Conservation (phyloP, 2,888 invertebrate genomes). For the Epinotia bilunana region DNA sequence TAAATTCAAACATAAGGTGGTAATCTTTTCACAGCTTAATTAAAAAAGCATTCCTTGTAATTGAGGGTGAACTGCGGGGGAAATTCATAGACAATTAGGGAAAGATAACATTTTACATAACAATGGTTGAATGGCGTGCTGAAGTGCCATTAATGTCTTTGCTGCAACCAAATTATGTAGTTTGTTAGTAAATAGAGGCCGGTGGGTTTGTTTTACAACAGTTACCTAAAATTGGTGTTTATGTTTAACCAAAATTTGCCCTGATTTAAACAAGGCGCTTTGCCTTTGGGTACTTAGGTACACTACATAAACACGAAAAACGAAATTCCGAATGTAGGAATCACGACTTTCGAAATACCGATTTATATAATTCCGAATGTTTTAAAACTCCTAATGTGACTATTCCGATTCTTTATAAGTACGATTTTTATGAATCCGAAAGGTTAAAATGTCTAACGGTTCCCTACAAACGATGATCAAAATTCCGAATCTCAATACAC, state of each 20-base stretch:
- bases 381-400: no score
- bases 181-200: conserved; percentile 27
- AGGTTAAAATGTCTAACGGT: no score
- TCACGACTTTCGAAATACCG: no score
- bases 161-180: conserved; percentile 27
- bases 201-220: conserved; percentile 25
- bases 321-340: no score
- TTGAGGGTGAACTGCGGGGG: conserved; percentile 18
- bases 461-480: no score
- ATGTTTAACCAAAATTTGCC: background rate
- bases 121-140: conserved; percentile 40
- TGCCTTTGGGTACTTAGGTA: no score
- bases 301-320: no score
- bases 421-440: no score
- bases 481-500: no score
- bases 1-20: background rate
- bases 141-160: conserved; percentile 15
- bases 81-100: conserved; percentile 33
- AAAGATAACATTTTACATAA: conserved; percentile 31
- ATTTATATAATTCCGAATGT: no score
- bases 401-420: no score
- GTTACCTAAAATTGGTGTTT: background rate
- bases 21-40: conserved; percentile 16
- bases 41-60: background rate
- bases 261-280: background rate